Percentiles rank a stretch among this genome's conserved stretches.
These are phyloP conservation scores for Hyles euphorbiae DNA, from an alignment of 1,140 invertebrate species.

Conservation along the genomic window DNA sequence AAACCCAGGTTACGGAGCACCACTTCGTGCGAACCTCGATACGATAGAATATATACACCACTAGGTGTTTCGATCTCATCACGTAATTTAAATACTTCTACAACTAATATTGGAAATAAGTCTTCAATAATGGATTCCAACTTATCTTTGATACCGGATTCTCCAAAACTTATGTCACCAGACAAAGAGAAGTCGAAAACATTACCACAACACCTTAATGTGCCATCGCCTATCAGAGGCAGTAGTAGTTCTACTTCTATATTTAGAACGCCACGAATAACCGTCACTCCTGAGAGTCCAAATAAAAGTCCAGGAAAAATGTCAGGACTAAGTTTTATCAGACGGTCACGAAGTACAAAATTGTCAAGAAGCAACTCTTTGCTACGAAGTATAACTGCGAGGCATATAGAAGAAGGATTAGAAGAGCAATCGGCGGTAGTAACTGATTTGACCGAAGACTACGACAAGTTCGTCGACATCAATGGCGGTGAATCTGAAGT, in stretches of 20 bases:
- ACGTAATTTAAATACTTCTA: constrained; percentile 58
- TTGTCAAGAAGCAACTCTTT: constrained; percentile 80
- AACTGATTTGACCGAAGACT: constrained; percentile 57
- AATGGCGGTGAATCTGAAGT: constrained; percentile 65
- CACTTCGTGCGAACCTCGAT: constrained; percentile 62
- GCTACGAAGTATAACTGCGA: constrained; percentile 70
- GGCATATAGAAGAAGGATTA: constrained; percentile 57
- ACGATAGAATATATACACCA: constrained; percentile 62
- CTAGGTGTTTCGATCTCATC: constrained; percentile 55
- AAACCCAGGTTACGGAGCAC: constrained; percentile 61
- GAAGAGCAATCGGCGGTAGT: constrained; percentile 54
- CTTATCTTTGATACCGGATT: constrained; percentile 66
- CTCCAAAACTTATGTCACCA: constrained; percentile 56
- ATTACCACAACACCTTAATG: constrained; percentile 74
- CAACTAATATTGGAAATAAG: constrained; percentile 46
- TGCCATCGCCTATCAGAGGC: constrained; percentile 58
- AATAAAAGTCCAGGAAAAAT: constrained; percentile 71
- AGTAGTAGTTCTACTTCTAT: constrained; percentile 68
- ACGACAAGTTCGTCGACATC: constrained; percentile 61
- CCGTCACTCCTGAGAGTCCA: constrained; percentile 63
- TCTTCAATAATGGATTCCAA: constrained; percentile 64
- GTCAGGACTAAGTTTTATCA: constrained; percentile 77
- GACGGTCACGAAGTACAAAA: constrained; percentile 83
- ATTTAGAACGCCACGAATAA: constrained; percentile 67
- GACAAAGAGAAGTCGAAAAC: constrained; percentile 77